These are phyloP conservation scores for Xiphias gladius DNA, from an alignment of 2,113 vertebrate species.

Conservation along the genomic window DNA sequence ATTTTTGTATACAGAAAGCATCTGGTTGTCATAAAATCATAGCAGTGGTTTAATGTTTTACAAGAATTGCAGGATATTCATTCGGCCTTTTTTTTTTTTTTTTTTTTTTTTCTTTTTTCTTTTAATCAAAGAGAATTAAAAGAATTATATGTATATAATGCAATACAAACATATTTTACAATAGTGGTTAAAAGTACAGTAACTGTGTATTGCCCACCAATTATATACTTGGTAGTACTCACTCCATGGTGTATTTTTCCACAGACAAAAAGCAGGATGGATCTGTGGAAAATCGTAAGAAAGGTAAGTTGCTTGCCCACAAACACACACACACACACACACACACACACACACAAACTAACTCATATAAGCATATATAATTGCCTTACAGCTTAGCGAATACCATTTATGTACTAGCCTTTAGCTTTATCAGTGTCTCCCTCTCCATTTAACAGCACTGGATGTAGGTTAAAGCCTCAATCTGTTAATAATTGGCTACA, in stretches of 20 bases:
- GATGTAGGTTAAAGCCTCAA: slow-evolving; percentile 31
- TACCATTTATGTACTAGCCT: slow-evolving; percentile 36
- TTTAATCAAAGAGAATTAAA: not conserved
- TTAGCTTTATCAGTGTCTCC: slow-evolving; percentile 26
- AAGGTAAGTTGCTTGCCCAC: slow-evolving; percentile 87
- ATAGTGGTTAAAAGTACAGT: not conserved
- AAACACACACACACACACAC: not conserved
- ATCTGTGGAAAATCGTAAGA: slow-evolving; percentile 95
- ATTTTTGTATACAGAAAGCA: not conserved
- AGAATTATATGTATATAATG: not conserved
- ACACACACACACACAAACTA: not conserved
- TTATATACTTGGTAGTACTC: not conserved
- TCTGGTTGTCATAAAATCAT: not conserved
- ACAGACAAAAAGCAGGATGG: slow-evolving; percentile 98
- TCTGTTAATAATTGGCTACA: slow-evolving; percentile 54
- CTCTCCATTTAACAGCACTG: slow-evolving; percentile 14
- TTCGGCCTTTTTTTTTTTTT: too few species aligned
- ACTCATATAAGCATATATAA: slow-evolving; percentile 21
- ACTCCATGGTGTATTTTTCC: slow-evolving; percentile 62
- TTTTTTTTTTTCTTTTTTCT: too few species aligned
- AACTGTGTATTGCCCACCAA: not conserved
- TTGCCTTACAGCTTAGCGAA: slow-evolving; percentile 27
- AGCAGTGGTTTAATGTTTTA: not conserved
- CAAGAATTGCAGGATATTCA: not conserved
- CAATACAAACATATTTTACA: not conserved